Percentiles rank a stretch among this genome's conserved stretches.
These are phyloP conservation scores for Diplazon laetatorius DNA, from an alignment of 2,888 invertebrate species.

Conservation along the genomic window DNA sequence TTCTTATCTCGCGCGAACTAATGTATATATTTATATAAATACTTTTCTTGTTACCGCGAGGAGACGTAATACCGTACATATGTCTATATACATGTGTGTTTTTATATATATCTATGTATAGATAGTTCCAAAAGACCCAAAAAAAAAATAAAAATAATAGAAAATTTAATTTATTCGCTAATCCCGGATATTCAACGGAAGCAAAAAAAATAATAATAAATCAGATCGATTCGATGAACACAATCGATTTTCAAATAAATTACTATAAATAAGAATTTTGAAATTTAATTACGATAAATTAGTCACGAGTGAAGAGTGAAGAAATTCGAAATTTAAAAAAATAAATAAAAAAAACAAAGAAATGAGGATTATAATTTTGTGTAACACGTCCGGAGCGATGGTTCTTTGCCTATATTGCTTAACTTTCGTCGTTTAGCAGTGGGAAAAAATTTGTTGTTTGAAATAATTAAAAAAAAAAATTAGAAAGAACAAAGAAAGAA, in stretches of 20 bases:
- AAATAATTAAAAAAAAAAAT: no score
- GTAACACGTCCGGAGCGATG: not conserved
- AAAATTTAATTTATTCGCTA: not conserved
- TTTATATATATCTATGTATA: no score
- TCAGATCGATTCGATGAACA: no score
- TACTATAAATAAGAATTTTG: constrained; percentile 61
- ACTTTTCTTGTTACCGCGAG: constrained; percentile 3
- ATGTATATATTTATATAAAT: no score
- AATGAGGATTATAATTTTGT: constrained; percentile 6
- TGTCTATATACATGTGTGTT: no score
- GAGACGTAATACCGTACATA: constrained; percentile 49
- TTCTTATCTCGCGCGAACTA: constrained; percentile 14
- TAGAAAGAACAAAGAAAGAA: no score
- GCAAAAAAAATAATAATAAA: not conserved
- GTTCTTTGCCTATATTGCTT: no score
- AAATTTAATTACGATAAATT: constrained; percentile 57
- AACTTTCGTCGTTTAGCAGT: no score
- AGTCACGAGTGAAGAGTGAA: constrained; percentile 2
- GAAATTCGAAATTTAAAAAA: no score
- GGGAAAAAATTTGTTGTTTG: no score
- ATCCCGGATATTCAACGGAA: not conserved
- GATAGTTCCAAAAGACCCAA: no score
- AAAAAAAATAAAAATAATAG: constrained; percentile 1
- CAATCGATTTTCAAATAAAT: constrained; percentile 59
- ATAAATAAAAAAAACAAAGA: no score